Evolutionary conservation across 2,797 vertebrate genomes (phyloP), one percentile per base, ranked within the genome.

Genomic region (Eospalax fontanierii): DNA sequence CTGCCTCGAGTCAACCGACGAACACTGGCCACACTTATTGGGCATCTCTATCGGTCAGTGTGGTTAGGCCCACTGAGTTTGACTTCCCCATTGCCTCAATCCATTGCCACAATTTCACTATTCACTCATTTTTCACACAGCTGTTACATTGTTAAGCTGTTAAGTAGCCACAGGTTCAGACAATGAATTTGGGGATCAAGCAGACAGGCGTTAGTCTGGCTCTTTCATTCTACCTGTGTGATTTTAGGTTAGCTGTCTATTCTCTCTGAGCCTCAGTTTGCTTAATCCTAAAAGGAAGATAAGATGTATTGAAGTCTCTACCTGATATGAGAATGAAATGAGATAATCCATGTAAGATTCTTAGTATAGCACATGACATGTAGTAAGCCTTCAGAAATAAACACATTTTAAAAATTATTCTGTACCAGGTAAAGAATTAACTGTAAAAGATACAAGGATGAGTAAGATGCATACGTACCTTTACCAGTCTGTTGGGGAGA

Each of bases 1-100:
- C 98, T 99, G 93, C 99, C 99, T 11, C 98, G 98, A 24, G 99
- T 99, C 97, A 99, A 99, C 98, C 98, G 98, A 95, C 99, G 99
- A 46, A 99, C 99, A 0, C 97, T 99, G 98, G 99, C 99, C 15
- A 99, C 99, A 0, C 99, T 99, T 89, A 99, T 99, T 0, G 99
- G 99, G 65, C 99, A 99, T 96, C 99, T 99, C 59, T 99, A 99
- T 97, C 98, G 99, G 99, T 99, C 94, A 98, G 98, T 95, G 57
- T 54, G 38, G 50, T 43, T 43, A 78, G 90, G 46, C 35, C 15
- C 40, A 63, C 70, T 19, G 50, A 54, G 40, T 8, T 30, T 59
- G 71, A 54, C 57, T 74, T 63, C 21, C 40, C 59, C 18, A 4
- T 33, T 65, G 74, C 26, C 40, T 71, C 43, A 66, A 4, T 80